Base-by-base conservation (phyloP, 2,113 vertebrate species). In the Tricholaema leucomelas region DNA sequence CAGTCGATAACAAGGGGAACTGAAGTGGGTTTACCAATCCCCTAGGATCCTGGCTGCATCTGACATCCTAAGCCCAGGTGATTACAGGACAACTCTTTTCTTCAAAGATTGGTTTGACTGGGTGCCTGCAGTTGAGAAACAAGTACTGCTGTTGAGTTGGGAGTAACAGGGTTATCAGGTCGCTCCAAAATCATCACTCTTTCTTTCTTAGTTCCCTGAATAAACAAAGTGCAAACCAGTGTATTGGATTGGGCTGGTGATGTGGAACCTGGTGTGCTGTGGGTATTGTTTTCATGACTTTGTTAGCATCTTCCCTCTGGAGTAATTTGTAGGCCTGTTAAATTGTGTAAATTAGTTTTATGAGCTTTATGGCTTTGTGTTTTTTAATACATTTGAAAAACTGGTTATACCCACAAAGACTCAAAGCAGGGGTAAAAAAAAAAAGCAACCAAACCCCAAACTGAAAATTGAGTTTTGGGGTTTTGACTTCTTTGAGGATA, bases 241-340 rank as follows among this genome's bases (percentile, higher is more conserved):
- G 5, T 61, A 17, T 86, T 79, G 25, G 25, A 67, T 10, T 18
- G 74, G 81, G 12, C 70, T 15, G 6, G 25, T 87, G 72, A 33
- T 79, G 54, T 90, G 73, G 87, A 77, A 79, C 24, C 30, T 74
- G 24, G 79, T 87, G 31, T 79, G 56, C 70, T 63, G 24, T 42
- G 52, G 74, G 55, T 78, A 27, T 92, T 81, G 59, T 85, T 83
- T 90, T 79, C n/a, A 27, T 93, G 78, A 56, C 46, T 86, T 87
- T 28, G 27, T 21, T 59, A 33, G 35, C 17, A 17, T 80, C 42
- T 74, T 89, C 30, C 44, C 33, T 79, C 42, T 71, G 81, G 77
- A 66, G 15, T 81, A 80, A 30, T 61, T 93, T 81, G 76, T 87
- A 63, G 70, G 59, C 46, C 46, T 82, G 3, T 87, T 66, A 44